Evolutionary conservation across 2,113 vertebrate species (phyloP), one percentile per base, ranked within the genome.

Genomic region (Nycticorax nycticorax): DNA sequence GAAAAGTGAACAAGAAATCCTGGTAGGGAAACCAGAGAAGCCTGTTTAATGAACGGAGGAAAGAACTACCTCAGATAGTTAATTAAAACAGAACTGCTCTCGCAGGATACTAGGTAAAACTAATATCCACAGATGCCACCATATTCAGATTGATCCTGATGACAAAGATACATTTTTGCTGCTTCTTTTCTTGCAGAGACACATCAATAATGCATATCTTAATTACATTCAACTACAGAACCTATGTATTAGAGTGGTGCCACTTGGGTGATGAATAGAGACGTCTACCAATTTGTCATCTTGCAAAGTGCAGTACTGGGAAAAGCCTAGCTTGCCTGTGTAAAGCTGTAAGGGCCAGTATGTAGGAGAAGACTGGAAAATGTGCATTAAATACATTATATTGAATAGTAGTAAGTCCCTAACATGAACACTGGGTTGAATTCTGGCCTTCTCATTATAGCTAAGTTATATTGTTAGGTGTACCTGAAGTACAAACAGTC

Each of bases 191-290:
- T 78, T 84, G 23, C 79, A 92, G 79, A 88, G 72, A 24, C 52
- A 64, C 33, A 96, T 95, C 79, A 93, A 90, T 90, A 96, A 94
- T 94, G 52, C 64, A 92, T 71, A 71, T 78, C 84, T 94, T 95
- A 93, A 96, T 92, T 95, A 95, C 64, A 75, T 81, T 91, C 68
- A 80, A 56, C 72, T 84, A 45, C 50, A 84, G 41, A 86, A 84
- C 47, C 27, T 93, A 52, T 81, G 47, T 88, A 35, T 93, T 92
- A 64, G 63, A 59, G 50, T 1, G 7, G 43, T 92, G 85, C 75
- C 52, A 22, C 55, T 77, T 85, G 33, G 72, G 30, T 95, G 79
- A 94, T 72, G 47, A 85, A 92, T 81, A 62, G 71, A 85, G 55
- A 63, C 0, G 2, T 90, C 52, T 78, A 57, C 41, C 14, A 50